Base-by-base conservation (phyloP, 1,140 invertebrate genomes). In the Drosophila auraria region DNA sequence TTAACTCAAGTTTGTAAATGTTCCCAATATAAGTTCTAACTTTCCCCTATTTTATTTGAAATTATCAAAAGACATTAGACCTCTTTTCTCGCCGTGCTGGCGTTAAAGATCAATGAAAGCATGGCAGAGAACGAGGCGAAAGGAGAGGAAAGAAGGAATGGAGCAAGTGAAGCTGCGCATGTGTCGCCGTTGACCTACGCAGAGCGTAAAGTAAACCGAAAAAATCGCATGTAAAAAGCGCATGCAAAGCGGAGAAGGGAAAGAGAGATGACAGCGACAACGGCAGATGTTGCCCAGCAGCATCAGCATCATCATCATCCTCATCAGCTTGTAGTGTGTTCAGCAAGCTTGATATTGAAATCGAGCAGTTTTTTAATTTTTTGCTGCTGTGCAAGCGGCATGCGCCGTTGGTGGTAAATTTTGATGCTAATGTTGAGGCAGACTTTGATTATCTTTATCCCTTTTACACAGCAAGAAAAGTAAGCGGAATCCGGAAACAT, bases 391-490 rank as follows among this genome's bases (percentile, higher is more conserved):
- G 66, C 60, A 53, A 49, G 36, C 61, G 65, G 80, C 83, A 78
- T 87, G 78, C 83, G 83, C 86, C 86, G 86, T 89, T 89, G 86
- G 86, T 90, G 86, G 86, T 89, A 89, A 82, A 80, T 86, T 90
- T 75, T 66, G 27, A 77, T 66, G 54, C 14, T 57, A 57, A 57
- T 57, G 72, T 68, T 49, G n/a, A 51, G 61, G 45, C 63, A 66
- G 42, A 53, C 57, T 53, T 80, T 63, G 49, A 80, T 68, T 53
- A 65, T 70, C 54, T 68, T 60, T 42, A 30, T 38, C 11, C 15
- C 20, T 23, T 11, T 23, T 62, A 33, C 62, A 70, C 62, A 45
- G 20, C n/a, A 36, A 66, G 44, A 50, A 33, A 42, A 12, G 5
- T 12, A 8, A 23, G 38, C 17, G n/a, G 25, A 23, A 23, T 36